Percentiles rank a stretch among this genome's conserved stretches.
These are phyloP conservation scores for Heteronetta atricapilla DNA, from an alignment of 2,113 vertebrate genomes.

Conservation along the genomic window DNA sequence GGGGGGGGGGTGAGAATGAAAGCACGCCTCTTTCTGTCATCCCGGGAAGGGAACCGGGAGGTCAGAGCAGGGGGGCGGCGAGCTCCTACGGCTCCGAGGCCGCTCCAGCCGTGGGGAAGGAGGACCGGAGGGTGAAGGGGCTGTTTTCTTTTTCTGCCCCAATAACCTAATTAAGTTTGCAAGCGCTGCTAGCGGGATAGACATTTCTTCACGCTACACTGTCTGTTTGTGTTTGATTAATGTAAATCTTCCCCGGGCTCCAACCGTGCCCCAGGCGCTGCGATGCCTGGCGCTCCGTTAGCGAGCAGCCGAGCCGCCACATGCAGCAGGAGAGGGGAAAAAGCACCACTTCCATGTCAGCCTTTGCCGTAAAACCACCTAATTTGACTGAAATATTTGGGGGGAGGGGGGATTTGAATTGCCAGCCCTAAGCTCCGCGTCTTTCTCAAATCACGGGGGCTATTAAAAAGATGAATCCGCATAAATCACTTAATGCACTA, in stretches of 20 bases:
- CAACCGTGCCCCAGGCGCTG: conserved; percentile 62
- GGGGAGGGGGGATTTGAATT: neutral
- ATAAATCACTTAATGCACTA: neutral
- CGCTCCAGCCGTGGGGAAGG: conserved; percentile 6
- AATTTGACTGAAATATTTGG: neutral
- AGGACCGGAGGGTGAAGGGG: conserved; percentile 15
- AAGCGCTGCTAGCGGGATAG: conserved; percentile 66
- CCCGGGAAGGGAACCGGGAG: neutral
- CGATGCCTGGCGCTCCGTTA: conserved; percentile 41
- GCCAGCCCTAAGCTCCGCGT: neutral
- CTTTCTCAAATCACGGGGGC: neutral
- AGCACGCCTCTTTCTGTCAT: neutral
- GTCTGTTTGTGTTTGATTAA: conserved; percentile 78
- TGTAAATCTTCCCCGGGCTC: conserved; percentile 73
- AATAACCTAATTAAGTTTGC: conserved; percentile 74
- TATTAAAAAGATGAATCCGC: neutral
- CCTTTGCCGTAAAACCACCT: conserved; percentile 7
- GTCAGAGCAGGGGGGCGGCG: neutral
- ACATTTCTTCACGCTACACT: conserved; percentile 81
- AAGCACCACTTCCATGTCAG: neutral
- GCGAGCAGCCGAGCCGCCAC: conserved; percentile 1
- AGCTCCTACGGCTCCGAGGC: neutral
- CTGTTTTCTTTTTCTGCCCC: conserved; percentile 78
- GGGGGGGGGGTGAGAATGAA: neutral
- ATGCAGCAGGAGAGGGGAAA: neutral